Base-by-base conservation (phyloP, 2,888 invertebrate species). In the Epinotia nisella region DNA sequence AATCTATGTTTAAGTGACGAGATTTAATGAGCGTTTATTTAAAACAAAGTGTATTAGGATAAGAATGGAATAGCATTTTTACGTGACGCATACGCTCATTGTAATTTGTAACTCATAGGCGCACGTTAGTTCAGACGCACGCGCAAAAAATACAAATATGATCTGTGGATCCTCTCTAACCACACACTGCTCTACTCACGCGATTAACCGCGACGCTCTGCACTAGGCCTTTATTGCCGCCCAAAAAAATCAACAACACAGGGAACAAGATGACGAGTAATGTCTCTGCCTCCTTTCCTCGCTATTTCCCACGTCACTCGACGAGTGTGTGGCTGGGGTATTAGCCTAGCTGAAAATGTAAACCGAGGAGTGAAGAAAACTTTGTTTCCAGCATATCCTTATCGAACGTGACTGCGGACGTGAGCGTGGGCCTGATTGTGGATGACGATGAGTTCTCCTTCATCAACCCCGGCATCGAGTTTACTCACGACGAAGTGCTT, bases 391-490 rank as follows among this genome's bases (percentile, higher is more conserved):
- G 95, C 78, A 92, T 95, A 83, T 90, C 92, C 71, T 85, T 95
- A 77, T 89, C 91, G 58, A 94, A 95, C 80, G 94, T 95, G 85
- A 90, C 86, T 60, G 94, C 94, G 70, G 92, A 91, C 81, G 95
- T 95, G 21, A 89, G 87, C 79, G 92, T 94, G n/a, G 95, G 95
- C 10, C 82, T 95, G 49, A 86, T 92, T 41, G 83, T 95, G 62
- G 90, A 92, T 66, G 95, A 95, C 64, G 95, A 95, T 79, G 94
- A 94, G 0, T 94, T 94, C 79, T 90, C 94, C 9, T 94, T 94
- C 59, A 90, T 94, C 79, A 95, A 95, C 81, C 94, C 95, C 66
- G 94, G 94, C 64, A 90, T 95, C 56, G 89, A 92, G 71, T 95
- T 94, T 76, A 84, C 82, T 41, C 94, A 94, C 74, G 93, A 93